phyloP scores from a whole-genome alignment of 2,797 vertebrate species.

The Choloepus didactylus region DNA sequence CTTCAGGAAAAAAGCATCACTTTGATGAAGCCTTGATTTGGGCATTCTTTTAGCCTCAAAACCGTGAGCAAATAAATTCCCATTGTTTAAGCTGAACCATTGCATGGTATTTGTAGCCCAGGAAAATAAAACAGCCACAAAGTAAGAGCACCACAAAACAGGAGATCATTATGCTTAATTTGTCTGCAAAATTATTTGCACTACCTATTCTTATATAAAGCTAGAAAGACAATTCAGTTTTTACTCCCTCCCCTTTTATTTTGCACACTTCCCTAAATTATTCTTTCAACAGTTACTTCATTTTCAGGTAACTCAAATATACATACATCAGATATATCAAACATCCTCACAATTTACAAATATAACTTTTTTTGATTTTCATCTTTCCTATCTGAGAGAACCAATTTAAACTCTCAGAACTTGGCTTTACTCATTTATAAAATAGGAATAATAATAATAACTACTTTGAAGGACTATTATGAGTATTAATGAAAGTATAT shows the following conservation, averaged over 20 bases:
- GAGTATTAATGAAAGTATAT: not conserved
- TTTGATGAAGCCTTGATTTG: too few species aligned
- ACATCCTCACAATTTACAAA: not conserved
- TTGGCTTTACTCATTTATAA: not conserved
- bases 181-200: not conserved
- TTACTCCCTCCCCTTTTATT: not conserved
- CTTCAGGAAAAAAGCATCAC: too few species aligned
- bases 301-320: not conserved
- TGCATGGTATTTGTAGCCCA: too few species aligned
- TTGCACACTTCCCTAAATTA: not conserved
- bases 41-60: too few species aligned
- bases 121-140: too few species aligned
- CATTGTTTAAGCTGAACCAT: too few species aligned
- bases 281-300: not conserved
- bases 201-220: not conserved
- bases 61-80: too few species aligned
- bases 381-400: conserved; percentile 1
- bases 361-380: not conserved
- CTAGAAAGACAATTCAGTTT: not conserved
- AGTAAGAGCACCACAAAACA: too few species aligned
- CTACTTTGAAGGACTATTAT: not conserved
- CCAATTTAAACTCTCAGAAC: conserved; percentile 38
- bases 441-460: not conserved
- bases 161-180: not conserved
- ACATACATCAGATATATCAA: not conserved